A percentile compares a stretch with the other conserved stretches of the same genome.
These are phyloP conservation scores for Rhopilema esculentum DNA, from an alignment of 30 jellyfish, hydroid and myxozoan genomes.

Conservation along the genomic window DNA sequence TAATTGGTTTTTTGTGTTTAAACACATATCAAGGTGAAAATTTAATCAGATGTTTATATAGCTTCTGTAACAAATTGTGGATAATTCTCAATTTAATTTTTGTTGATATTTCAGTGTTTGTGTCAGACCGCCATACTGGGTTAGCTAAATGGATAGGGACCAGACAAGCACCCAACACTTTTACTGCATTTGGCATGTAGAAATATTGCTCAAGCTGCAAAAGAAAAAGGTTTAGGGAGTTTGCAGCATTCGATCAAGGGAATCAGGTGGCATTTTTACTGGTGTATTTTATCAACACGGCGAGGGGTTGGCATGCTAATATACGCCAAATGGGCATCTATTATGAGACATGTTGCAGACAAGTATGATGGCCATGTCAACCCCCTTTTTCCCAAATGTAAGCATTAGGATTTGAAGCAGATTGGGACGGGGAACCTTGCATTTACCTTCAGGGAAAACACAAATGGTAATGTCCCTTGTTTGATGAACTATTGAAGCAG, in stretches of 20 bases:
- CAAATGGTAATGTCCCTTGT: not conserved
- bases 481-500: not conserved
- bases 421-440: not conserved
- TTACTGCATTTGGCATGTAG: conserved; percentile 26
- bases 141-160: conserved; percentile 9
- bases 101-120: conserved; percentile 1
- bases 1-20: not conserved
- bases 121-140: conserved; percentile 37
- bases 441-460: too few species aligned
- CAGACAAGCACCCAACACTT: conserved; percentile 4
- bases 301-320: not conserved
- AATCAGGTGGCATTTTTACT: conserved; percentile 25
- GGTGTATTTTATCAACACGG: conserved; percentile 30
- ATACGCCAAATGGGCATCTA: conserved; percentile 9
- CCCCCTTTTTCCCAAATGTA: conserved; percentile 20
- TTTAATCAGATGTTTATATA: not conserved
- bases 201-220: conserved; percentile 11
- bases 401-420: not conserved
- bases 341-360: conserved; percentile 15
- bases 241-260: conserved; percentile 23
- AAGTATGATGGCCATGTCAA: not conserved
- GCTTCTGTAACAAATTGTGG: not conserved
- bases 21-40: not conserved
- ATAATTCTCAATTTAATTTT: not conserved
- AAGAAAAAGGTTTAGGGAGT: conserved; percentile 16